Base-by-base conservation (phyloP, 2,797 vertebrate species). In the Phalanger gymnotis region DNA sequence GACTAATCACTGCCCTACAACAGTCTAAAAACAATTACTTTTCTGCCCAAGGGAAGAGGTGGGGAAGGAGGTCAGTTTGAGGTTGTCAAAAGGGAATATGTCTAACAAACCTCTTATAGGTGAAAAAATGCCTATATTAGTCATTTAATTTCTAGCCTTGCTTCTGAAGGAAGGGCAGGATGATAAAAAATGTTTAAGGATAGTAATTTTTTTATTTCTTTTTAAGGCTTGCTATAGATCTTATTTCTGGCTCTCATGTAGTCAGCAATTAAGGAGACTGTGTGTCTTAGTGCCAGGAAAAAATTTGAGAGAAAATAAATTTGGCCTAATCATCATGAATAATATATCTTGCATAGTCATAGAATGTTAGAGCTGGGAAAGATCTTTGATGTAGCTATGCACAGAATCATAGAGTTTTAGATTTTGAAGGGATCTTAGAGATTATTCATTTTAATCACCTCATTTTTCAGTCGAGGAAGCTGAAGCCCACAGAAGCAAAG, bases 231-330 rank as follows among this genome's bases (percentile, higher is more conserved):
- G 87, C 16, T 66, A 55, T 92, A 94, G 66, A 94, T 95, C 51
- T 96, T 2, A 91, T 94, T 97, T 97, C 91, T 95, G 53, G 66
- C n/a, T 47, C 61, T 51, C 40, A 30, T 51, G 27, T 40, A 95
- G 89, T 92, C 57, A 96, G 90, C 57, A 96, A 94, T 97, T 95
- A 95, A 34, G 55, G 47, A 81, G 0, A 4, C 93, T 95, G 73
- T 92, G 61, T 61, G 90, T 34, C 93, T 93, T 90, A 87, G 94
- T 89, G 27, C 90, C n/a, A 95, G 34, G 22, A 95, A 96, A 51
- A 87, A 51, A 94, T 31, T 93, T 96, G 7, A 96, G 27, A 30
- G 31, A 95, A 96, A 94, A 93, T 93, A 94, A 90, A 47, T 97
- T 94, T 96, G 96, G 90, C 92, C 25, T 47, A 87, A 51, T 11